Evolutionary conservation across 2,888 invertebrate genomes (phyloP).

Genomic region (Drosophila flavopinicola): DNA sequence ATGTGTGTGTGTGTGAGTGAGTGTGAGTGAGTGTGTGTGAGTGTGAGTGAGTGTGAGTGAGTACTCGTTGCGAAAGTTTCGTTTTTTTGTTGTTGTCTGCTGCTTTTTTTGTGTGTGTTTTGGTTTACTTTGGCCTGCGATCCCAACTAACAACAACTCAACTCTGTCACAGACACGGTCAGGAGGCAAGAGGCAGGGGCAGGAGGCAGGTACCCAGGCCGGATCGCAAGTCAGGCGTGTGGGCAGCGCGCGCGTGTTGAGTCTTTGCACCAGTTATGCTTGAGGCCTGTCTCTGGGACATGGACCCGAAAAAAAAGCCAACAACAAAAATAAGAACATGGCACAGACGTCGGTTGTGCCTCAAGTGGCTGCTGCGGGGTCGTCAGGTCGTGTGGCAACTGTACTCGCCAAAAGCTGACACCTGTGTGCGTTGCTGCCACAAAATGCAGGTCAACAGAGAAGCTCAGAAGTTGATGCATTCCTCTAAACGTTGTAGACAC

Average conservation of each 20-base stretch:
- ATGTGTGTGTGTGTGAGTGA: conserved; percentile 12
- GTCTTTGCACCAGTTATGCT: conserved; percentile 71
- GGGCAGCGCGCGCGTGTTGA: conserved; percentile 58
- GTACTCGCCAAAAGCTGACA: conserved; percentile 60
- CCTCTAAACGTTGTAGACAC: no score
- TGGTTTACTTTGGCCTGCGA: conserved; percentile 34
- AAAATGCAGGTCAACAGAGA: conserved; percentile 42
- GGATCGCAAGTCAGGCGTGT: conserved; percentile 40
- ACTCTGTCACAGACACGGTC: conserved; percentile 48
- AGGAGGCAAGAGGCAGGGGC: conserved; percentile 2
- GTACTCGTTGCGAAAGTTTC: conserved; percentile 52
- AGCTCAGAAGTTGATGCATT: conserved; percentile 12
- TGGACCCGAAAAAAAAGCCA: conserved; percentile 8
- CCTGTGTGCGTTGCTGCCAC: conserved; percentile 54
- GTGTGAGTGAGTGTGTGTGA: conserved; percentile 11
- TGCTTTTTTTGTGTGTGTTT: neutral
- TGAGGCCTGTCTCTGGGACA: conserved; percentile 66
- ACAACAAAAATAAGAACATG: conserved; percentile 17
- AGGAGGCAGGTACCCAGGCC: conserved; percentile 2
- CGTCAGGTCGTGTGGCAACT: conserved; percentile 77
- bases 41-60: no score
- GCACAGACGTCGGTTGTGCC: conserved; percentile 16
- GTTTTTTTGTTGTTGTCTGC: conserved; percentile 10
- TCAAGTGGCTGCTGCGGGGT: conserved; percentile 46
- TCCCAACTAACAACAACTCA: conserved; percentile 55